phyloP scores from a whole-genome alignment of 2,113 vertebrate genomes.

The Lates calcarifer region DNA sequence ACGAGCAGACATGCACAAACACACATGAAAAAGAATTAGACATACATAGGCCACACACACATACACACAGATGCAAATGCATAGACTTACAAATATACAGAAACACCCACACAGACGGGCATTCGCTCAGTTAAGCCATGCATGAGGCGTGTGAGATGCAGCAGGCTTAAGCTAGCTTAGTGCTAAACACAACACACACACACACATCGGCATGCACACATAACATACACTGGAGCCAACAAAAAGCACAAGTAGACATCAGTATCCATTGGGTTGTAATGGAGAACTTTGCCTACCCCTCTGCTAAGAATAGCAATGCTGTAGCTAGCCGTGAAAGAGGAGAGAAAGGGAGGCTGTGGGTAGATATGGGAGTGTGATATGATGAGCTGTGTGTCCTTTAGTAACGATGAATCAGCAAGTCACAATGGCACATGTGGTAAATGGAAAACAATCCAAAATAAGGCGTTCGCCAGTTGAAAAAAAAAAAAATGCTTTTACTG shows the following conservation, averaged over 20 bases:
- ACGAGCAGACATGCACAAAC: constrained; percentile 16
- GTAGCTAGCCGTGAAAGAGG: constrained; percentile 45
- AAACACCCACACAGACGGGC: constrained; percentile 46
- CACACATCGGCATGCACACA: constrained; percentile 30
- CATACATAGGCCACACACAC: constrained; percentile 19
- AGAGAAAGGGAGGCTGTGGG: constrained; percentile 50
- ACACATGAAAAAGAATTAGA: constrained; percentile 37
- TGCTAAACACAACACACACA: constrained; percentile 35
- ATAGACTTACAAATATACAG: constrained; percentile 44
- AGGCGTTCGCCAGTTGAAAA: neutral
- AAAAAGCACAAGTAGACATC: constrained; percentile 50
- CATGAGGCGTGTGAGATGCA: constrained; percentile 46
- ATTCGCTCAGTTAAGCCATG: constrained; percentile 50
- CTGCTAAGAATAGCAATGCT: constrained; percentile 68
- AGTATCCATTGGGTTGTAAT: constrained; percentile 69
- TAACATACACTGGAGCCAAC: constrained; percentile 3
- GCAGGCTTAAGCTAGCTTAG: constrained; percentile 54
- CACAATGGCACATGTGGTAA: constrained; percentile 2
- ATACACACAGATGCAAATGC: constrained; percentile 26
- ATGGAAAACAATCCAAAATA: constrained; percentile 23
- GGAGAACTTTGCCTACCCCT: constrained; percentile 55
- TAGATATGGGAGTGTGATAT: constrained; percentile 45
- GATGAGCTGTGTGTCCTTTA: constrained; percentile 60
- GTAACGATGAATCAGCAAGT: constrained; percentile 71
- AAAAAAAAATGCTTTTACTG: neutral